These are phyloP conservation scores for Mastomys natalensis DNA, from an alignment of 2,113 vertebrate genomes.

Conservation along the genomic window DNA sequence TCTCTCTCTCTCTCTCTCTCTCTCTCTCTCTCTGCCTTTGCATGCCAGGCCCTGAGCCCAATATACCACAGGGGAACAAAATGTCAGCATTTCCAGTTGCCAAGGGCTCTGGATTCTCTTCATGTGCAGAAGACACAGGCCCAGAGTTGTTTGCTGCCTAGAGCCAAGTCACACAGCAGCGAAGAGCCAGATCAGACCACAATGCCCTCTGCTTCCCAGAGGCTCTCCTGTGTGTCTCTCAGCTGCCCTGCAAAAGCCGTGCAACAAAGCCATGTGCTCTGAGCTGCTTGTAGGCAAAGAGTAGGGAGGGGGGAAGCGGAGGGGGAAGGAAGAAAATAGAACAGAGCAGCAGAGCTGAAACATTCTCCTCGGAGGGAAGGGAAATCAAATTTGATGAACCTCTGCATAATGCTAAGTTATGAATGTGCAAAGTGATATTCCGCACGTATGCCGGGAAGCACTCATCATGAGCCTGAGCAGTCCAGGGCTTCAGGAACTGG, in stretches of 20 bases:
- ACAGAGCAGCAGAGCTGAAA: conserved; percentile 71
- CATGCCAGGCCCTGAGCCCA: not conserved
- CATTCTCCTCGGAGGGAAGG: conserved; percentile 59
- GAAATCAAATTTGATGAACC: conserved; percentile 75
- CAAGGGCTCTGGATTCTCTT: not conserved
- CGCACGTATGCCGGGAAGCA: not conserved
- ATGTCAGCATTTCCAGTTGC: not conserved
- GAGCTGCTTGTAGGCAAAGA: conserved; percentile 11
- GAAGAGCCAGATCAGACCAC: not conserved
- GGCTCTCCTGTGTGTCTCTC: rapidly evolving
- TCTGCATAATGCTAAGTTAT: conserved; percentile 56
- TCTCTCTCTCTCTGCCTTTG: not conserved
- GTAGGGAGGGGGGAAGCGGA: not conserved
- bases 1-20: too few relatives aligned
- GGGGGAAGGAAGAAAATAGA: not conserved
- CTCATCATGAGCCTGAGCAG: not conserved
- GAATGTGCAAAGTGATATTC: conserved; percentile 20
- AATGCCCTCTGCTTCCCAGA: rapidly evolving
- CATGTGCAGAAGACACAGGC: not conserved
- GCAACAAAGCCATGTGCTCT: not conserved
- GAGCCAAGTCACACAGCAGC: not conserved
- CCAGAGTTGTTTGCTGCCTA: not conserved
- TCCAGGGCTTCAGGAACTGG: not conserved
- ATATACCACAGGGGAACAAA: not conserved
- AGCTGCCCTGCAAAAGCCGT: not conserved